phyloP scores from a whole-genome alignment of 2,888 invertebrate genomes.

The Heteropelma amictum region DNA sequence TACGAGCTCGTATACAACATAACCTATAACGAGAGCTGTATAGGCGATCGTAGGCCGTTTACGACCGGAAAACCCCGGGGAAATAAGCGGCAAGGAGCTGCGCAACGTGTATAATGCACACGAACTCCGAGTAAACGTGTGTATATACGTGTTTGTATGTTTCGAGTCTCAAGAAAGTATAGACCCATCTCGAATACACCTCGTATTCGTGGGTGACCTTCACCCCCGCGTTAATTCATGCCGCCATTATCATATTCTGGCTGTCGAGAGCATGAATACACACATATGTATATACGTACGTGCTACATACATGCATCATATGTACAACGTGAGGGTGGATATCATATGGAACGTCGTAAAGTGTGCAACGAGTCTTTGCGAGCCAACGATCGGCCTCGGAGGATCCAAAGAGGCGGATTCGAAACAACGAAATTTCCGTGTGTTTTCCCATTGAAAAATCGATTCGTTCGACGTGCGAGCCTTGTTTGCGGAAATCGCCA shows the following conservation, averaged over 20 bases:
- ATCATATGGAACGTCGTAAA: neutral
- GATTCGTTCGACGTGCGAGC: no score
- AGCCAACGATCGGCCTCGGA: conserved; percentile 42
- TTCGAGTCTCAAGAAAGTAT: conserved; percentile 1
- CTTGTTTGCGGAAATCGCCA: no score
- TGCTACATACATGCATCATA: neutral
- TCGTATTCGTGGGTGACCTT: conserved; percentile 66
- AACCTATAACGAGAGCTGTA: no score
- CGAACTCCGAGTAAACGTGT: neutral
- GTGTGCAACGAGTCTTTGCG: neutral
- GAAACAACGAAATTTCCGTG: neutral
- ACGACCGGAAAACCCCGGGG: conserved; percentile 35
- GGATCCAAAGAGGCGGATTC: neutral
- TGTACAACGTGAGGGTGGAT: no score
- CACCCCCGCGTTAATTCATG: conserved; percentile 73
- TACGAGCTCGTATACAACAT: no score
- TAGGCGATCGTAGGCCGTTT: conserved; percentile 33
- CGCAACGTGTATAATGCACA: conserved; percentile 37
- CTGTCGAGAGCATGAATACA: conserved; percentile 16
- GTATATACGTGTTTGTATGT: neutral
- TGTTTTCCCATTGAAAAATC: neutral
- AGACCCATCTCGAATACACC: conserved; percentile 13
- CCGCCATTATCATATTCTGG: conserved; percentile 68
- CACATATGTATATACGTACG: neutral
- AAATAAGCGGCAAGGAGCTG: conserved; percentile 21